Conservation (phyloP, 2,888 invertebrate species). For the Zygothrica quintamaculata region DNA sequence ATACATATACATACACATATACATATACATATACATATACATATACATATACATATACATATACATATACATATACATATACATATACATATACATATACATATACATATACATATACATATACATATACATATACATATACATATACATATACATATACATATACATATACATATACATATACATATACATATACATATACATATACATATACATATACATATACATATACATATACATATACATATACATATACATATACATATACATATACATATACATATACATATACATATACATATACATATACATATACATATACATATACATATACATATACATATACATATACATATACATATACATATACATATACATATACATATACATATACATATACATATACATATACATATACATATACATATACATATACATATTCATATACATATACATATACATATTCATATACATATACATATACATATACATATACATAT, state of each 20-base stretch:
- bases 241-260: conserved; percentile 15
- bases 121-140: neutral
- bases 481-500: conserved; percentile 15
- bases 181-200: conserved; percentile 49
- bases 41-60: conserved; percentile 10
- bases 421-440: conserved; percentile 47
- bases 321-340: conserved; percentile 51
- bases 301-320: conserved; percentile 20
- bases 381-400: too few species aligned
- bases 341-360: conserved; percentile 7
- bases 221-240: conserved; percentile 46
- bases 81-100: neutral
- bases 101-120: conserved; percentile 10
- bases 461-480: conserved; percentile 7
- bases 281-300: conserved; percentile 36
- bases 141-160: too few species aligned
- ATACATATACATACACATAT: conserved; percentile 46
- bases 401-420: conserved; percentile 43
- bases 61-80: neutral
- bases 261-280: conserved; percentile 25
- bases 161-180: neutral
- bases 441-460: conserved; percentile 52
- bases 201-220: conserved; percentile 49
- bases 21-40: conserved; percentile 16
- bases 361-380: neutral